Evolutionary conservation across 2,888 invertebrate species (phyloP).

Genomic region (Eueremaeus valkanovi): DNA sequence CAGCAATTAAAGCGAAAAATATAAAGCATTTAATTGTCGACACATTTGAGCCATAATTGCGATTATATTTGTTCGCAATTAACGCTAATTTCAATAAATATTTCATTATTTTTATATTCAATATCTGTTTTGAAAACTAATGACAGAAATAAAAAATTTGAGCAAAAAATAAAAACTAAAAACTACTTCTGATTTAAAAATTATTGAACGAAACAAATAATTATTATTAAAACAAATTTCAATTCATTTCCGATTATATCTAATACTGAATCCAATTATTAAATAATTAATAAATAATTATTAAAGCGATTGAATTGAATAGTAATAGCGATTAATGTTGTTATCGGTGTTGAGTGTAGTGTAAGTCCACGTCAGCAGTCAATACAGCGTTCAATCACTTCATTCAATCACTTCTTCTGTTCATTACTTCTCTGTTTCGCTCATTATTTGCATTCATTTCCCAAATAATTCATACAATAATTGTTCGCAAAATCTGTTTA

Average conservation of each 20-base stretch:
- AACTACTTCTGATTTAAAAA: background rate
- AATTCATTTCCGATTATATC: background rate
- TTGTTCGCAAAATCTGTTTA: too few relatives aligned
- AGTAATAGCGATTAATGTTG: background rate
- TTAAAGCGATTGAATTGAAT: background rate
- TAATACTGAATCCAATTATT: background rate
- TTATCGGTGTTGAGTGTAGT: background rate
- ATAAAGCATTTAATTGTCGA: background rate
- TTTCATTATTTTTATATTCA: background rate
- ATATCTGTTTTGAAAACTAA: background rate
- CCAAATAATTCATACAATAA: too few relatives aligned
- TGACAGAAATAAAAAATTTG: background rate
- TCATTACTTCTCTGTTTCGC: background rate
- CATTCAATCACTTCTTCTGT: background rate
- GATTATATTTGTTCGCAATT: too few relatives aligned
- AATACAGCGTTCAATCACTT: background rate
- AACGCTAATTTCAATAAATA: background rate
- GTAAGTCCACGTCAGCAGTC: slow-evolving; percentile 5
- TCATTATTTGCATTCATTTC: background rate
- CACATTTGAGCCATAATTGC: too few relatives aligned
- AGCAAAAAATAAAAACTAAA: background rate
- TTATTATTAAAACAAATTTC: background rate
- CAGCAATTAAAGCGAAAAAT: background rate
- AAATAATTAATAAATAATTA: background rate
- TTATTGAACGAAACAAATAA: background rate